A percentile compares a stretch with the other conserved stretches of the same genome.
These are phyloP conservation scores for Tridacna crocea DNA, from an alignment of 2,888 invertebrate genomes.

Conservation along the genomic window DNA sequence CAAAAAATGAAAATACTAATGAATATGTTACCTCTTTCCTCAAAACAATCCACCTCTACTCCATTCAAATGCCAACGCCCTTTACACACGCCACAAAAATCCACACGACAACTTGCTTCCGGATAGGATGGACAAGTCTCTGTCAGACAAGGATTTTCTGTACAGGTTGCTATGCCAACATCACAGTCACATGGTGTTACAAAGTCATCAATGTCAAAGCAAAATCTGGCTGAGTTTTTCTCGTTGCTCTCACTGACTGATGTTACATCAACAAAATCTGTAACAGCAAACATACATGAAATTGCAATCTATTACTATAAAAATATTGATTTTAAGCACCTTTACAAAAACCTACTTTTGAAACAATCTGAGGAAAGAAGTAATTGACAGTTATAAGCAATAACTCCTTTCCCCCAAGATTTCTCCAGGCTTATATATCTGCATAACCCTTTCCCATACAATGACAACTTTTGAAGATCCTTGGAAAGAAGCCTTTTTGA, in stretches of 20 bases:
- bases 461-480: too few species aligned
- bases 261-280: constrained; percentile 25
- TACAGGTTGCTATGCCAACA: constrained; percentile 68
- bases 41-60: constrained; percentile 71
- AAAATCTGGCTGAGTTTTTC: constrained; percentile 69
- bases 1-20: too few species aligned
- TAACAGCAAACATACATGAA: background rate
- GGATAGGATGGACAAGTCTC: constrained; percentile 76
- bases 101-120: constrained; percentile 76
- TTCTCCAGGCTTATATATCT: too few species aligned
- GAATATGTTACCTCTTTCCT: constrained; percentile 68
- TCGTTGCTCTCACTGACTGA: constrained; percentile 33
- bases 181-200: constrained; percentile 76
- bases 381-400: background rate
- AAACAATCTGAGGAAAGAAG: background rate
- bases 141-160: constrained; percentile 75
- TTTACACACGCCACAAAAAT: constrained; percentile 77
- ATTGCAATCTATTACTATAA: background rate
- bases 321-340: background rate
- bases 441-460: too few species aligned
- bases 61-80: constrained; percentile 73
- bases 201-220: constrained; percentile 77
- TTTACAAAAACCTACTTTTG: background rate
- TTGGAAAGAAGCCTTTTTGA: too few species aligned
- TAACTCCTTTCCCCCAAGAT: background rate